phyloP scores from a whole-genome alignment of 2,888 invertebrate genomes.

The Brachyptera risi region DNA sequence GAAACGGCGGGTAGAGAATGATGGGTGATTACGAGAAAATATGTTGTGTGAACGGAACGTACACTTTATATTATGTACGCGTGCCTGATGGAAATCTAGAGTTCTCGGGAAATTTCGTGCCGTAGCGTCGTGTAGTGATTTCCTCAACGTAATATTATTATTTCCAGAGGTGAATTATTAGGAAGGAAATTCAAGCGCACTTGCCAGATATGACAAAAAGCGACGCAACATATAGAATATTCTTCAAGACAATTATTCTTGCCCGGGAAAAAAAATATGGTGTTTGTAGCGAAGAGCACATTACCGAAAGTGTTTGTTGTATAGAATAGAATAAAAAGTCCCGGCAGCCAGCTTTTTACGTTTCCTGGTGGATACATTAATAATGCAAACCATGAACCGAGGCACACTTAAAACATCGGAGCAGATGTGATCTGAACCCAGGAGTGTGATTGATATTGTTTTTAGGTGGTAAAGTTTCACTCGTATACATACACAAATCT shows the following conservation, averaged over 20 bases:
- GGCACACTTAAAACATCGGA: background rate
- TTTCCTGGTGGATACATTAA: constrained; percentile 12
- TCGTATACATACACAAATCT: no score
- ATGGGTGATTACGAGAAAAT: constrained; percentile 16
- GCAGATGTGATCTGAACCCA: constrained; percentile 3
- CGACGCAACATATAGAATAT: constrained; percentile 4
- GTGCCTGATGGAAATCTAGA: constrained; percentile 14
- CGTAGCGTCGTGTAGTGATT: constrained; percentile 11
- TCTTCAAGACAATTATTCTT: constrained; percentile 2
- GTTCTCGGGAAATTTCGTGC: constrained; percentile 19
- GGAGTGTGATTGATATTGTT: constrained; percentile 9
- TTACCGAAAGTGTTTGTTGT: constrained; percentile 10
- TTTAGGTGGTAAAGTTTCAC: constrained; percentile 4
- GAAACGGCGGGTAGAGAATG: background rate
- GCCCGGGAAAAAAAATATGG: background rate
- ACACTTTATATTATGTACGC: constrained; percentile 17
- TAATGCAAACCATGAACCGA: constrained; percentile 16
- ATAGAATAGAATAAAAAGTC: constrained; percentile 6
- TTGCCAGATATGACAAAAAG: constrained; percentile 1
- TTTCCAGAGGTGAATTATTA: constrained; percentile 10
- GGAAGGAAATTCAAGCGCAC: background rate
- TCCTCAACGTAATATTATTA: constrained; percentile 11
- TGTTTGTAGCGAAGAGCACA: background rate
- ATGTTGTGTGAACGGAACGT: constrained; percentile 12
- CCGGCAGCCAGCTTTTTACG: constrained; percentile 7